phyloP scores from a whole-genome alignment of 2,113 vertebrate genomes.

The Trichechus manatus region DNA sequence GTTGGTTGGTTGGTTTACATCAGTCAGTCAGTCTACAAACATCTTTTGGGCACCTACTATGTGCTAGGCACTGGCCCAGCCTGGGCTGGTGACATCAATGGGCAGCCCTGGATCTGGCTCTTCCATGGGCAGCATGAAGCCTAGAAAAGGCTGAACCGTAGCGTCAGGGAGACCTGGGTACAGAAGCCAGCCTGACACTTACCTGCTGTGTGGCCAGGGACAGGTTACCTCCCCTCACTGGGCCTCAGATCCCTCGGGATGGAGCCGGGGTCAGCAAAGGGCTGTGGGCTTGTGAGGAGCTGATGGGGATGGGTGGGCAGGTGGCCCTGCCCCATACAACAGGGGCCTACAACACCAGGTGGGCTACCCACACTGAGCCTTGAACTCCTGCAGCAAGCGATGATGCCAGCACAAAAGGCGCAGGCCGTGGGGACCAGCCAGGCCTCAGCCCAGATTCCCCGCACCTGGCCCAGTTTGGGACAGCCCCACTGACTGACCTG shows the following conservation, averaged over 20 bases:
- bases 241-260: neutral
- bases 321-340: neutral
- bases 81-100: neutral
- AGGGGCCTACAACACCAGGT: neutral
- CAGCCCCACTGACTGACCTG: neutral
- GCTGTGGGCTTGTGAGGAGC: accelerated
- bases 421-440: conserved; percentile 50
- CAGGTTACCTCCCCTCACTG: neutral
- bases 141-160: neutral
- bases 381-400: neutral
- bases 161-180: neutral
- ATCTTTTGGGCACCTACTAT: neutral
- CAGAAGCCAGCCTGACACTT: accelerated
- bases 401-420: accelerated
- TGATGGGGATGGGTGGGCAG: neutral
- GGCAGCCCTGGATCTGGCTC: neutral
- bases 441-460: conserved; percentile 77
- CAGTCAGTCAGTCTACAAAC: neutral
- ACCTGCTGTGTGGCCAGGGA: accelerated
- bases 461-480: conserved; percentile 76
- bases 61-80: neutral
- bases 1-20: neutral
- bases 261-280: neutral
- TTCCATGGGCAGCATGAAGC: neutral
- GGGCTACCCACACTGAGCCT: neutral